phyloP scores from a whole-genome alignment of 2,113 vertebrate genomes.

The Antennarius striatus region DNA sequence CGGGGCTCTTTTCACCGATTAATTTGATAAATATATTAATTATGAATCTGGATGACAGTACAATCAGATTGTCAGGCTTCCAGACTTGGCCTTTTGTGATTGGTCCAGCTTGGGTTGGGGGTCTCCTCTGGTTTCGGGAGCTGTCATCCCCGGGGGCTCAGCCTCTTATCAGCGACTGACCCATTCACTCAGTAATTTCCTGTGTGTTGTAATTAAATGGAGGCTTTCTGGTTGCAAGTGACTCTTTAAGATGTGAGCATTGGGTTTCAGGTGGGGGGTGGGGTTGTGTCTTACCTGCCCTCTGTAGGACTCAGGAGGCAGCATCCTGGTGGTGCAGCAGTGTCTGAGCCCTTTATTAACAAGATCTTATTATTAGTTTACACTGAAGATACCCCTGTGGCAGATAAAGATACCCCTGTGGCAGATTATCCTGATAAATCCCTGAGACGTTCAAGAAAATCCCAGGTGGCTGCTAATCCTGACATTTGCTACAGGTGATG shows the following conservation, averaged over 20 bases:
- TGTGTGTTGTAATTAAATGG: slow-evolving; percentile 98
- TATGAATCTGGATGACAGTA: slow-evolving; percentile 95
- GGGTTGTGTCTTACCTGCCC: slow-evolving; percentile 42
- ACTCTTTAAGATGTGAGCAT: slow-evolving; percentile 76
- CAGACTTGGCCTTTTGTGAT: slow-evolving; percentile 89
- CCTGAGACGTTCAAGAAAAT: too few relatives aligned
- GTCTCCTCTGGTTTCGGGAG: slow-evolving; percentile 87
- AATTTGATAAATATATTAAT: slow-evolving; percentile 99
- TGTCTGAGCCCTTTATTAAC: background rate
- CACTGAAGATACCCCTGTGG: background rate
- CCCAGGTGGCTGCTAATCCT: too few relatives aligned
- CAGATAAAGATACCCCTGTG: background rate
- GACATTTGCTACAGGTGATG: too few relatives aligned
- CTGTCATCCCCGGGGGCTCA: slow-evolving; percentile 87
- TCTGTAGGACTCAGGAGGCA: slow-evolving; percentile 39
- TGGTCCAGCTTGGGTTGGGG: slow-evolving; percentile 86
- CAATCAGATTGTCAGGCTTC: slow-evolving; percentile 95
- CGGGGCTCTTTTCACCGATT: slow-evolving; percentile 86
- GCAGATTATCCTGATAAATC: too few relatives aligned
- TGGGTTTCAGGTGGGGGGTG: slow-evolving; percentile 60
- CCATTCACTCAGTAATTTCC: slow-evolving; percentile 94
- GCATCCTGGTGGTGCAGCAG: background rate
- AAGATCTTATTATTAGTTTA: background rate
- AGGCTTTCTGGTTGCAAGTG: slow-evolving; percentile 92
- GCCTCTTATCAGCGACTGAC: slow-evolving; percentile 86